Evolutionary conservation across 2,797 vertebrate species (phyloP).

Genomic region (Potorous gilbertii): DNA sequence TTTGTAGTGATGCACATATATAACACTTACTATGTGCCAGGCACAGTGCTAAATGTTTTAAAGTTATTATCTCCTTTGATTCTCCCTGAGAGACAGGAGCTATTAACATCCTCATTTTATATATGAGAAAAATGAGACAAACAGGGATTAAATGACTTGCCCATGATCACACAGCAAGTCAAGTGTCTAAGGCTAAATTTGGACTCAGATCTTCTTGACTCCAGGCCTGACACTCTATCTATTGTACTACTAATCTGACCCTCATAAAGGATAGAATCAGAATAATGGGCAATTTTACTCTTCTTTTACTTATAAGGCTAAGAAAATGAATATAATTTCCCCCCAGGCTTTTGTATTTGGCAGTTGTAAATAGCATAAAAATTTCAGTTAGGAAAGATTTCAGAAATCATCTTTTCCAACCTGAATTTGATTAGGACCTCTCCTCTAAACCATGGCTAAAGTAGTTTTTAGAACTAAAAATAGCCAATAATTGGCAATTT

Average conservation of each 20-base stretch:
- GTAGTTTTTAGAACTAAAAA: not conserved
- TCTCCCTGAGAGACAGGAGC: not conserved
- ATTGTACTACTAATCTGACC: not conserved
- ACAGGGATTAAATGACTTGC: not conserved
- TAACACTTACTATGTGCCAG: not conserved
- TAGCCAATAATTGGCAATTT: not conserved
- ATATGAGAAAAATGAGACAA: not conserved
- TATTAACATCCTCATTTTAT: not conserved
- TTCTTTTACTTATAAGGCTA: not conserved
- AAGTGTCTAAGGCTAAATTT: not conserved
- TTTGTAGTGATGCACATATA: not conserved
- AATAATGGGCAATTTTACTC: not conserved
- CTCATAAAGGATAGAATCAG: not conserved
- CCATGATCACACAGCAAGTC: not conserved
- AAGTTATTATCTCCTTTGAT: not conserved
- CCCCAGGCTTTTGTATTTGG: not conserved
- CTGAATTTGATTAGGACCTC: not conserved
- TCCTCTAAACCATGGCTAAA: not conserved
- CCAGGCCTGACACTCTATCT: not conserved
- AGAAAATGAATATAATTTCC: too few relatives aligned
- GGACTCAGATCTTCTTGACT: not conserved
- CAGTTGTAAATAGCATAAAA: not conserved
- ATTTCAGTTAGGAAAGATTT: not conserved
- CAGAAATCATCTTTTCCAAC: not conserved
- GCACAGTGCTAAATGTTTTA: not conserved